Percentiles rank a stretch among this genome's conserved stretches.
Conservation (phyloP, 64 coral and sea anemone genomes). For the Montipora efflorescens region DNA sequence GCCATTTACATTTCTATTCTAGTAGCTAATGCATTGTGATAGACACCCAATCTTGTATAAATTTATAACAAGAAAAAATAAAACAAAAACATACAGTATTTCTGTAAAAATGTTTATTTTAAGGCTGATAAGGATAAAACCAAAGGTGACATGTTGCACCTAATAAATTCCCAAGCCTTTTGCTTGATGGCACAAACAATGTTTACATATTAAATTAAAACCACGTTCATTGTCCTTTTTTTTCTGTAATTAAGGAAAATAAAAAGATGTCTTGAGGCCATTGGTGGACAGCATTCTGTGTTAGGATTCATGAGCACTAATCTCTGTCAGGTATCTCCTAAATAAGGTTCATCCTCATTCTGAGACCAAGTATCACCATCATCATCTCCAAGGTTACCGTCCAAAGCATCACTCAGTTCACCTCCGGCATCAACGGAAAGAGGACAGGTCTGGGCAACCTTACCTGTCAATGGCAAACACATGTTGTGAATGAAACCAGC, state of each 20-base stretch:
- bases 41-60: background rate
- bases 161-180: background rate
- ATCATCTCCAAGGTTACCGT: constrained; percentile 66
- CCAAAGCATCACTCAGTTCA: constrained; percentile 34
- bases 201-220: background rate
- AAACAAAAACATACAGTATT: background rate
- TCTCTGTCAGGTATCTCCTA: constrained; percentile 33
- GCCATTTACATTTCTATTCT: too few relatives aligned
- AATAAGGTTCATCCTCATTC: constrained; percentile 70
- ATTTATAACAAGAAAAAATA: background rate
- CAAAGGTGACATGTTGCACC: background rate
- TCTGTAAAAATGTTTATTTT: background rate
- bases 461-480: background rate
- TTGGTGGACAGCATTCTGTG: background rate
- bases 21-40: background rate
- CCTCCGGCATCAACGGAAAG: constrained; percentile 13
- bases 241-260: background rate
- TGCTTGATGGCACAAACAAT: background rate
- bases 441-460: constrained; percentile 23
- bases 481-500: background rate
- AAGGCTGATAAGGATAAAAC: background rate
- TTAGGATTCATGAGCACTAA: background rate
- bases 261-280: background rate
- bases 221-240: background rate
- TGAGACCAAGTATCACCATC: constrained; percentile 86